phyloP scores from a whole-genome alignment of 2,113 vertebrate species.

The Mungos mungo region DNA sequence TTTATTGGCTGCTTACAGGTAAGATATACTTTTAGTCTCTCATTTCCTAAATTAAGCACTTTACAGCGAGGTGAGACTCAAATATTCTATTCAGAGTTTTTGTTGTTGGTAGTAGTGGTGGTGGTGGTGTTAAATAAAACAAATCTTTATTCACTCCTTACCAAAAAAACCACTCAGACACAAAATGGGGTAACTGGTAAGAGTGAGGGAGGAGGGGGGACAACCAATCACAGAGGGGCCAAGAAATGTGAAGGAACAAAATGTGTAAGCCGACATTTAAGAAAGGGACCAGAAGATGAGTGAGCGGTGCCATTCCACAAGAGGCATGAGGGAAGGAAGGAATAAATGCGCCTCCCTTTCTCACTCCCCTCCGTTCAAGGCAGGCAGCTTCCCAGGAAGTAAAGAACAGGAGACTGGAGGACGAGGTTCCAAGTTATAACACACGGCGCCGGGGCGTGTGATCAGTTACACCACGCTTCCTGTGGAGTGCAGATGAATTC shows the following conservation, averaged over 20 bases:
- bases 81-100: not conserved
- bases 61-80: not conserved
- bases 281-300: not conserved
- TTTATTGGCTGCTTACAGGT: not conserved
- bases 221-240: not conserved
- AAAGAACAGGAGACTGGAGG: not conserved
- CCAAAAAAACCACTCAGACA: not conserved
- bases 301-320: not conserved
- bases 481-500: not conserved
- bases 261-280: not conserved
- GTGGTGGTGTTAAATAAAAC: not conserved
- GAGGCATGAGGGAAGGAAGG: not conserved
- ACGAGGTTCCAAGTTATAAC: not conserved
- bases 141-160: not conserved
- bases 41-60: conserved; percentile 11
- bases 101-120: not conserved
- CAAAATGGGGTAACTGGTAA: not conserved
- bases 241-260: not conserved
- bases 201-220: not conserved
- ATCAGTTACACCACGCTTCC: not conserved
- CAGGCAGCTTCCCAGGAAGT: not conserved
- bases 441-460: not conserved
- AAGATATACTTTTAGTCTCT: not conserved
- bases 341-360: not conserved
- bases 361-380: not conserved